Base-by-base conservation (phyloP, 2,113 vertebrate genomes). In the Alaudala cheleensis region DNA sequence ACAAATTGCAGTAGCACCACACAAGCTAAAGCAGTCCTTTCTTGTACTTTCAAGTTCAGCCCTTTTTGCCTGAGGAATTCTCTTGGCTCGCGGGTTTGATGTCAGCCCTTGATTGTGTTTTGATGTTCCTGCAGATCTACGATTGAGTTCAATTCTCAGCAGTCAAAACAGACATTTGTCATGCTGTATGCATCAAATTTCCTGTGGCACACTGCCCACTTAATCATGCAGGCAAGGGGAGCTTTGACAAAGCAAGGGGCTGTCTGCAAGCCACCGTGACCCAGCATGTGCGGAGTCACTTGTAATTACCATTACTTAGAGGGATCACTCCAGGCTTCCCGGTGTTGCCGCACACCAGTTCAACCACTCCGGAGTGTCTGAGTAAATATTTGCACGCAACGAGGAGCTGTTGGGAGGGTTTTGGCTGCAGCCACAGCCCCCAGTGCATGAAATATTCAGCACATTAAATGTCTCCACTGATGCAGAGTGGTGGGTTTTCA, bases 381-480 rank as follows among this genome's bases (percentile, higher is more conserved):
- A 99, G 98, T 99, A 99, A 99, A 99, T 98, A 98, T 98, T 98
- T 99, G 98, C 99, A 99, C 96, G 97, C 98, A 98, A 99, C 95
- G 90, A 97, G 97, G 97, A 98, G 97, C 98, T 98, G 98, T 95
- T 98, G 98, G 98, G 98, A 97, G 97, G 95, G 93, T 98, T 99
- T 98, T 97, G 96, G 93, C 98, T 96, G 96, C 97, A 98, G 96
- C 95, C 96, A 95, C 92, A 94, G 97, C 95, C 97, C 98, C 96
- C 97, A 98, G 98, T 90, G 97, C 98, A 99, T 99, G 97, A 99
- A 99, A 99, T 98, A 99, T 99, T 99, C 98, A 99, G 97, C 93
- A 94, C 90, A 37, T 95, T 97, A 97, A 98, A 96, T 95, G 96
- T 97, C 97, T 98, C 98, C 95, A 97, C 96, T 97, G 98, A 99